Evolutionary conservation across 2,888 invertebrate genomes (phyloP).

Genomic region (Rutpela maculata): DNA sequence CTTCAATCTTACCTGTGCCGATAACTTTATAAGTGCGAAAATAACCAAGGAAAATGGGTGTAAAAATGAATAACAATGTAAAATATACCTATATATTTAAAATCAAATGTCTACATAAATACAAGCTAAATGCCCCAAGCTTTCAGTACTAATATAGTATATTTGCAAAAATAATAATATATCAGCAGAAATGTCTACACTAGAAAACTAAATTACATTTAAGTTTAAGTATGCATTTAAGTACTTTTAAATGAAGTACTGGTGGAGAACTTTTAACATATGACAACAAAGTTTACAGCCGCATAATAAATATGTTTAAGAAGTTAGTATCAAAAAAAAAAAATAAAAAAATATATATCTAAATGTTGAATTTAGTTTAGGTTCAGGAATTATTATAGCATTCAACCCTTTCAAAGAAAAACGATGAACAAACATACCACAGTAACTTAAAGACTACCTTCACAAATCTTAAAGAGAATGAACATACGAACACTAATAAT

Average conservation of each 20-base stretch:
- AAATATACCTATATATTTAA: conserved; percentile 58
- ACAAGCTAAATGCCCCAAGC: conserved; percentile 48
- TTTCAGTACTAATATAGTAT: conserved; percentile 44
- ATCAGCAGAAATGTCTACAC: conserved; percentile 36
- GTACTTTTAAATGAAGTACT: conserved; percentile 35
- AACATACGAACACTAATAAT: not conserved
- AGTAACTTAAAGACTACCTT: not conserved
- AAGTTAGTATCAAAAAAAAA: conserved; percentile 7
- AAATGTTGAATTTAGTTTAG: not conserved
- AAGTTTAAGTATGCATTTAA: conserved; percentile 6
- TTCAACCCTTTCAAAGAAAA: conserved; percentile 21
- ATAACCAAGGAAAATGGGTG: conserved; percentile 47
- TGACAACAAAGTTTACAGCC: not conserved
- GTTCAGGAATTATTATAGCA: not conserved
- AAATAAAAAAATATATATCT: not conserved
- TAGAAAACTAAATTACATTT: conserved; percentile 18
- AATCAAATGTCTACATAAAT: conserved; percentile 55
- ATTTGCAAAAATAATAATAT: conserved; percentile 44
- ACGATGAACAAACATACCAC: not conserved
- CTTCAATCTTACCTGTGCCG: conserved; percentile 30
- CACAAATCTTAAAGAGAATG: not conserved
- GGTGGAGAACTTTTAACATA: not conserved
- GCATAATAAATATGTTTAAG: not conserved
- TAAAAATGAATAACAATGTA: conserved; percentile 54
- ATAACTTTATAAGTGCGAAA: not conserved